These are phyloP conservation scores for Lysiphlebus fabarum DNA, from an alignment of 1,140 invertebrate species.

Conservation along the genomic window DNA sequence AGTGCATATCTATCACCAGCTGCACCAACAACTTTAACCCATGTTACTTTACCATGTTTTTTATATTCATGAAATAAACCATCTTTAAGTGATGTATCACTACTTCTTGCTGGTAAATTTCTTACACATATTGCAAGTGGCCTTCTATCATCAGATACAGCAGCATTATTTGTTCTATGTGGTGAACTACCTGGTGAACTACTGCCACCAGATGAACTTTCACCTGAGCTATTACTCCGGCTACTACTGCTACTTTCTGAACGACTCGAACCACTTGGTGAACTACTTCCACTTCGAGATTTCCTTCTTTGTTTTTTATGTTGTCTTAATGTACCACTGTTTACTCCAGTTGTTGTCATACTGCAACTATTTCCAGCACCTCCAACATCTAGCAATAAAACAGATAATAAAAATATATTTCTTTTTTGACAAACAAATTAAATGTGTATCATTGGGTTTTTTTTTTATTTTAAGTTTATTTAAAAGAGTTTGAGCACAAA, in stretches of 20 bases:
- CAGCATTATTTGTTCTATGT: conserved; percentile 45
- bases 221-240: conserved; percentile 57
- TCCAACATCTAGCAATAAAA: conserved; percentile 23
- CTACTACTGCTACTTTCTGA: conserved; percentile 61
- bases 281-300: conserved; percentile 52
- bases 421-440: conserved; percentile 5
- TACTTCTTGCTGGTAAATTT: conserved; percentile 84
- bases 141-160: conserved; percentile 65
- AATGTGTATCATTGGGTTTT: not conserved
- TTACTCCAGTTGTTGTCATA: conserved; percentile 22
- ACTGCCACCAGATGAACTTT: conserved; percentile 51
- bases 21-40: conserved; percentile 84
- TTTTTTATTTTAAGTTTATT: no score
- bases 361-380: conserved; percentile 22
- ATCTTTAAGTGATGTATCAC: conserved; percentile 92
- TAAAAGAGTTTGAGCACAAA: no score
- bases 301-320: conserved; percentile 52
- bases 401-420: conserved; percentile 12
- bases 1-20: conserved; percentile 81
- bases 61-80: conserved; percentile 98
- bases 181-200: conserved; percentile 52
- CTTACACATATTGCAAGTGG: conserved; percentile 88
- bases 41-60: conserved; percentile 95
- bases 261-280: conserved; percentile 60
- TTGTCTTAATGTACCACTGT: conserved; percentile 38